These are phyloP conservation scores for Dolichoris vasculosae DNA, from an alignment of 1,140 invertebrate species.

Conservation along the genomic window DNA sequence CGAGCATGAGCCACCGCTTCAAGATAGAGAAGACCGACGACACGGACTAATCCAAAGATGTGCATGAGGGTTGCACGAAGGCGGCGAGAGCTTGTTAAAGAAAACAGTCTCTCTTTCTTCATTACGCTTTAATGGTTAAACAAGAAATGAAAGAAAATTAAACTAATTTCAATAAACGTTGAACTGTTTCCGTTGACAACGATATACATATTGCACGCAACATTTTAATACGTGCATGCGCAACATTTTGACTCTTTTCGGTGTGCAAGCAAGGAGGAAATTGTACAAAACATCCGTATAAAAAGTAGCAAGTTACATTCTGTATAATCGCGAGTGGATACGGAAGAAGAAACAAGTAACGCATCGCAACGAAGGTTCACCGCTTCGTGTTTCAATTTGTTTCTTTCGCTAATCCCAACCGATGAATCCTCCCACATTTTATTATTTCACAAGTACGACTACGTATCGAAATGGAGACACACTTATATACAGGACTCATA, in stretches of 20 bases:
- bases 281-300: neutral
- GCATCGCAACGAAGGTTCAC: constrained; percentile 17
- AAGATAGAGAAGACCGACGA: constrained; percentile 45
- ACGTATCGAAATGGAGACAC: neutral
- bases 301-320: constrained; percentile 1
- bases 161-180: neutral
- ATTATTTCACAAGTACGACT: neutral
- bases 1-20: constrained; percentile 42
- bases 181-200: neutral
- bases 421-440: neutral
- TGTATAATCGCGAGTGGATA: neutral
- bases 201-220: neutral
- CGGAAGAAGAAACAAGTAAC: neutral
- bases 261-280: neutral
- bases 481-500: no score
- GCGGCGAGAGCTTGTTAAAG: constrained; percentile 1
- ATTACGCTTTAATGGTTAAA: constrained; percentile 15
- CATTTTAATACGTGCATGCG: neutral
- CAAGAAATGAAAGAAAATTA: neutral
- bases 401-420: neutral
- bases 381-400: constrained; percentile 15
- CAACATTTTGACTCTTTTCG: neutral
- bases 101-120: neutral
- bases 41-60: constrained; percentile 49
- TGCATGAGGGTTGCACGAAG: constrained; percentile 24